Evolutionary conservation across 1,140 invertebrate species (phyloP), one percentile per base, ranked within the genome.

Genomic region (Sinella curviseta): DNA sequence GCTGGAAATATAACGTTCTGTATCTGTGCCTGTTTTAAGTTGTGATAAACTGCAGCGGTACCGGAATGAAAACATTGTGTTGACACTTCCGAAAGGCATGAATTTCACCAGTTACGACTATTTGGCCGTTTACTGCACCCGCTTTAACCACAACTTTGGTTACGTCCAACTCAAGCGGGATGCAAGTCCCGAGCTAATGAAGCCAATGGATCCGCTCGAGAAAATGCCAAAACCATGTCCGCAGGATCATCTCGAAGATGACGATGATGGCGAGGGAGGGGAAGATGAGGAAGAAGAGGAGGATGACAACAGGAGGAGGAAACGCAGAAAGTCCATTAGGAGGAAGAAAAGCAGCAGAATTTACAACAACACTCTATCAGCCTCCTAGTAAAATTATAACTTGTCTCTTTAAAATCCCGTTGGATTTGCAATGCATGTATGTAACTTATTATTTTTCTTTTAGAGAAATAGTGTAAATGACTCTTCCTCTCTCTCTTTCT

Each of bases 71-170:
- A 76, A 80, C 24, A 79, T 83, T 8, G 78, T 30, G 28, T 34
- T 83, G 0, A 79, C 78, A 1, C 48, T 82, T 1, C 83, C 83
- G 1, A 76, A 75, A 30, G 79, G 79, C 26, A 78, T 83, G 83
- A 82, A 82, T 39, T 80, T 80, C 74, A 78, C 70, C 2, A 80
- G 82, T 74, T 79, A 77, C 31, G 35, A 75, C 36, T 83, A 82
- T 54, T 34, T 83, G 12, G 80, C 81, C 12, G 39, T 83, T 3
- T 83, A 77, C 48, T 83, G 83, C 26, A 48, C 82, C 0, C 24
- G 81, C 17, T 82, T 82, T 54, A 83, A 83, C 34, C 83, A 83
- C 34, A 83, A 83, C 55, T 83, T 83, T 73, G 83, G 81, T 12
- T 83, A 80, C 30, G 78, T 83, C 16, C 2, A 54, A 8, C 24